A percentile compares a stretch with the other conserved stretches of the same genome.
phyloP scores from a whole-genome alignment of 2,888 invertebrate species.

The Ormyrus pomaceus region DNA sequence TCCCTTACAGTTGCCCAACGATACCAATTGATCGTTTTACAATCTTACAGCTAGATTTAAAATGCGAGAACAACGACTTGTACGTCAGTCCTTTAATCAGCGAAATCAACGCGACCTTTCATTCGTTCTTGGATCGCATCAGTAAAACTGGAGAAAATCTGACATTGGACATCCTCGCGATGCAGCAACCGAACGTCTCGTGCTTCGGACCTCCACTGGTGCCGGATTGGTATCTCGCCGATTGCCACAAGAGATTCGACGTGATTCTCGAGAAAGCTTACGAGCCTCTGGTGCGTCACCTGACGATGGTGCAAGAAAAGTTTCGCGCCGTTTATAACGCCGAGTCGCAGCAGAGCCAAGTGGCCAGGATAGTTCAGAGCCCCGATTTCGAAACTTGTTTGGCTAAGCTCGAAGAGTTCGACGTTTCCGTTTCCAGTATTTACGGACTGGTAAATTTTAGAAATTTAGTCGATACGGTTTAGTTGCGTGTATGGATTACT shows the following conservation, averaged over 20 bases:
- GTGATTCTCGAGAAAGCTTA: slow-evolving; percentile 78
- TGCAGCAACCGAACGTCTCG: neutral
- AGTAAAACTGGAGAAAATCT: slow-evolving; percentile 55
- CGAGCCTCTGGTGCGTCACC: slow-evolving; percentile 78
- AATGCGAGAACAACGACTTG: slow-evolving; percentile 61
- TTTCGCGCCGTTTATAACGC: slow-evolving; percentile 79
- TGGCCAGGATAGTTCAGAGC: slow-evolving; percentile 77
- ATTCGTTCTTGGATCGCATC: slow-evolving; percentile 66
- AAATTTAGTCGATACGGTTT: neutral
- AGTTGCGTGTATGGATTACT: neutral
- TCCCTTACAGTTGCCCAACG: too few species aligned
- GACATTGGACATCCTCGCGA: slow-evolving; percentile 23
- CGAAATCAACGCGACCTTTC: slow-evolving; percentile 63
- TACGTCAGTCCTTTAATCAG: slow-evolving; percentile 62
- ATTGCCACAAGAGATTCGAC: slow-evolving; percentile 78
- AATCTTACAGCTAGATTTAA: slow-evolving; percentile 37
- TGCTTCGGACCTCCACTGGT: slow-evolving; percentile 62
- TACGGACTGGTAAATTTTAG: slow-evolving; percentile 66
- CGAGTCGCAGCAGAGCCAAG: slow-evolving; percentile 76
- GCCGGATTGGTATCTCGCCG: slow-evolving; percentile 71
- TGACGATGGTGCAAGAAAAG: slow-evolving; percentile 77
- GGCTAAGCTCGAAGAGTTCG: slow-evolving; percentile 65
- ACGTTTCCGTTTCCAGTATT: slow-evolving; percentile 63
- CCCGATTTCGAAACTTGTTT: slow-evolving; percentile 72
- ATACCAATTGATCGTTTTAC: too few species aligned